These are phyloP conservation scores for Macropodus opercularis DNA, from an alignment of 2,797 vertebrate genomes.

Conservation along the genomic window DNA sequence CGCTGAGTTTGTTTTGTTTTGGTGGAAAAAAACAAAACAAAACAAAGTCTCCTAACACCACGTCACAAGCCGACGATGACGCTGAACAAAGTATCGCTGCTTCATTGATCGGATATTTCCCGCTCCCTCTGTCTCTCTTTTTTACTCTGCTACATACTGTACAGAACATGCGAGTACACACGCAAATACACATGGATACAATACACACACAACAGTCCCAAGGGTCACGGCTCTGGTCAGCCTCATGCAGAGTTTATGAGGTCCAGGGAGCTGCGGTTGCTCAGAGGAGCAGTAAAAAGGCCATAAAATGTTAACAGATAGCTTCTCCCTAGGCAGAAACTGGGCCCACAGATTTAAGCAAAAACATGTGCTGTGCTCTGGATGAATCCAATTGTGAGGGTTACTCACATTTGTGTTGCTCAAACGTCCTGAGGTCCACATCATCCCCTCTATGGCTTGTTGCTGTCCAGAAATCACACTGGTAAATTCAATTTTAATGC, in stretches of 20 bases:
- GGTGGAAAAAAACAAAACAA: no score
- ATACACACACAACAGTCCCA: conserved; percentile 21
- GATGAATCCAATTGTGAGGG: neutral
- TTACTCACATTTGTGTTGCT: neutral
- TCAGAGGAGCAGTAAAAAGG: conserved; percentile 55
- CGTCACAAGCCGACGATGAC: conserved; percentile 11
- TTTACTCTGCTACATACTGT: neutral
- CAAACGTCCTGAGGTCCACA: neutral
- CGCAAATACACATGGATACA: neutral
- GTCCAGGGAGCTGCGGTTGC: conserved; percentile 43
- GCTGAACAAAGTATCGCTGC: conserved; percentile 22
- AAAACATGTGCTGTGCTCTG: conserved; percentile 51
- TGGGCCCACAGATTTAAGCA: conserved; percentile 31
- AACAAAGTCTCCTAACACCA: conserved; percentile 27
- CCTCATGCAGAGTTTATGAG: conserved; percentile 66
- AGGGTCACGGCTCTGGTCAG: conserved; percentile 41
- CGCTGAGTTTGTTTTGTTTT: no score
- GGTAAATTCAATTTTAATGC: neutral
- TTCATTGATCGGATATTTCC: conserved; percentile 24
- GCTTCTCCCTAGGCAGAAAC: conserved; percentile 13
- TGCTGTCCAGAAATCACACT: neutral
- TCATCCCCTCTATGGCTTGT: conserved; percentile 5
- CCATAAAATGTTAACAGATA: conserved; percentile 61
- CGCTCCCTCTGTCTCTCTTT: neutral
- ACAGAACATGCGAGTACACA: neutral